phyloP scores from a whole-genome alignment of 2,888 invertebrate genomes.

The Portevinia maculata region DNA sequence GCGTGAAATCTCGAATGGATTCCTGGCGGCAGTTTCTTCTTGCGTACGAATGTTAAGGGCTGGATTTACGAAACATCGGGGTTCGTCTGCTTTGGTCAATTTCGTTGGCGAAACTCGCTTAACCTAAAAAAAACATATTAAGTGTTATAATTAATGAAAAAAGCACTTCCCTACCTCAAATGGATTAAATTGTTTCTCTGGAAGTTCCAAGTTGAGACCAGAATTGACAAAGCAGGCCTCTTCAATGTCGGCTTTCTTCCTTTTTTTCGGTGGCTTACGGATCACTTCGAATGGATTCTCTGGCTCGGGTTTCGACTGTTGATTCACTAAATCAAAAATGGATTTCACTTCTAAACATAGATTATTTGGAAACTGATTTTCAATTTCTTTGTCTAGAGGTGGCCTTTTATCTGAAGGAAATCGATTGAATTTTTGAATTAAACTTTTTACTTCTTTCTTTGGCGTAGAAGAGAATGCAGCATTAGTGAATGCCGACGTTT shows the following conservation, averaged over 20 bases:
- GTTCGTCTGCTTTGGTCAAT: constrained; percentile 32
- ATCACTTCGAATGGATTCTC: constrained; percentile 81
- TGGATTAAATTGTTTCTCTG: constrained; percentile 82
- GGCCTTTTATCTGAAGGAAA: constrained; percentile 47
- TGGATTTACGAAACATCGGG: constrained; percentile 80
- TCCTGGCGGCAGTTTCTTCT: constrained; percentile 78
- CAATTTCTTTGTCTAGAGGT: constrained; percentile 71
- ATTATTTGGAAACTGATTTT: constrained; percentile 69
- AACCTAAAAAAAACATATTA: constrained; percentile 76
- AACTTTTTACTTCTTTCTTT: constrained; percentile 78
- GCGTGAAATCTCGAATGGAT: constrained; percentile 82
- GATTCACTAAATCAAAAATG: constrained; percentile 77
- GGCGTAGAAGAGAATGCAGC: constrained; percentile 81
- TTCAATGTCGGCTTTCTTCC: constrained; percentile 77
- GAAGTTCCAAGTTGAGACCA: constrained; percentile 81
- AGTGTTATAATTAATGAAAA: not conserved
- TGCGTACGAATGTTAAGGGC: constrained; percentile 80
- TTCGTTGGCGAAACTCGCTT: constrained; percentile 66
- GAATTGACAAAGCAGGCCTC: constrained; percentile 81
- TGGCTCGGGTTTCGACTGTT: constrained; percentile 21
- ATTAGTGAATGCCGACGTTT: constrained; percentile 77
- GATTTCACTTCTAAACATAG: constrained; percentile 81
- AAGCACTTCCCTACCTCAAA: constrained; percentile 79
- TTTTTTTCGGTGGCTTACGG: constrained; percentile 82
- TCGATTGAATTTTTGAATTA: constrained; percentile 75